phyloP scores from a whole-genome alignment of 2,888 invertebrate species.

The Phrixothrix hirtus region DNA sequence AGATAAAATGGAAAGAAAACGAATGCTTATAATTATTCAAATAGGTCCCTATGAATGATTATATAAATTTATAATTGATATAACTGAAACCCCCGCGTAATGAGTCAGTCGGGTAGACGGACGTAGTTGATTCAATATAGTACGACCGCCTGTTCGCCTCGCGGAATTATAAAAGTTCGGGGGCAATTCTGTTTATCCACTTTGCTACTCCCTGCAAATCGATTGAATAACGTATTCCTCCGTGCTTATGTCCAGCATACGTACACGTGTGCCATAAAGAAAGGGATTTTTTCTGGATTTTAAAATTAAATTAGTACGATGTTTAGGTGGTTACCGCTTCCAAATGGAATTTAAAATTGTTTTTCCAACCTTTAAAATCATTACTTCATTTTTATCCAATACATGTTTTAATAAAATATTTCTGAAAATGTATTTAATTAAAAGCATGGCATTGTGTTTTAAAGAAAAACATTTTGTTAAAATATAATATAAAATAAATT shows the following conservation, averaged over 20 bases:
- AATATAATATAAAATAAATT: too few species aligned
- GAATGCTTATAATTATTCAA: too few species aligned
- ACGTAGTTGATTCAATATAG: conserved; percentile 41
- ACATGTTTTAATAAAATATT: too few species aligned
- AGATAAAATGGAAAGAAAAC: too few species aligned
- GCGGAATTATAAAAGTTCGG: conserved; percentile 44
- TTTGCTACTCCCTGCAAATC: conserved; percentile 34
- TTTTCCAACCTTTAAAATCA: conserved; percentile 13
- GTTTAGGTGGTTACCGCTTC: conserved; percentile 18
- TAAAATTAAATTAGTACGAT: conserved; percentile 32
- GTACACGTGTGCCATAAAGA: conserved; percentile 28
- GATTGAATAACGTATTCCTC: conserved; percentile 37
- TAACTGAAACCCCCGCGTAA: conserved; percentile 51
- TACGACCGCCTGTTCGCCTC: conserved; percentile 34
- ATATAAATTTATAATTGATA: conserved; percentile 52
- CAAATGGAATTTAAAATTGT: conserved; percentile 23
- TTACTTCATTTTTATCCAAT: conserved; percentile 1
- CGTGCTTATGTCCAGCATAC: conserved; percentile 32
- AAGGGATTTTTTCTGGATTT: conserved; percentile 33
- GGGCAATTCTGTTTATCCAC: conserved; percentile 44
- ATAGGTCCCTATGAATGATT: conserved; percentile 33
- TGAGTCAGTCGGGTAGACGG: conserved; percentile 51
- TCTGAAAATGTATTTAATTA: too few species aligned
- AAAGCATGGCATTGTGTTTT: too few species aligned
- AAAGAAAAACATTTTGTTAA: too few species aligned